Conservation (phyloP, 2,888 invertebrate species). For the Apotomis turbidana region DNA sequence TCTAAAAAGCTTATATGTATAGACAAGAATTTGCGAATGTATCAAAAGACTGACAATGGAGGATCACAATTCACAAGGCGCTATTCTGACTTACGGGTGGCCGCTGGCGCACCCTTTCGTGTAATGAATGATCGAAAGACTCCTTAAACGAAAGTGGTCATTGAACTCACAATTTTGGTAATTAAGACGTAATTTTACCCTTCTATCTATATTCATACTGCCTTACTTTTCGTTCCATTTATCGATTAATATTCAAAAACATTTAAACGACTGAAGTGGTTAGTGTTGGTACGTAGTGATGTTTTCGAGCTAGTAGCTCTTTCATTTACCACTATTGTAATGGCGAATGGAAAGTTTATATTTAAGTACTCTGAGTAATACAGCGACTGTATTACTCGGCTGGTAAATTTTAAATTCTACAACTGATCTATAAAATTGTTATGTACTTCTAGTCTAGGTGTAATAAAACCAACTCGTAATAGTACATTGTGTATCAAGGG, state of each 20-base stretch:
- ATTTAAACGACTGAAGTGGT: neutral
- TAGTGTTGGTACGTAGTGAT: neutral
- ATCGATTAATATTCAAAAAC: neutral
- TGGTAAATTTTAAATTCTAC: neutral
- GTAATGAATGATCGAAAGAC: too few relatives aligned
- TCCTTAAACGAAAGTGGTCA: neutral
- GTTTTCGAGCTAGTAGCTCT: neutral
- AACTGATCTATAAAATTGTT: neutral
- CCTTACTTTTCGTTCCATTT: neutral
- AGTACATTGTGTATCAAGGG: too few relatives aligned
- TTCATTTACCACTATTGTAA: neutral
- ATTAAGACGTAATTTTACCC: too few relatives aligned
- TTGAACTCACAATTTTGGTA: neutral
- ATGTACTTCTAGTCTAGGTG: neutral
- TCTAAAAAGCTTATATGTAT: neutral
- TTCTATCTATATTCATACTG: neutral
- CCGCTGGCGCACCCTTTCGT: too few relatives aligned
- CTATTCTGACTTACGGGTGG: too few relatives aligned
- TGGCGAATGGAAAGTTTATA: neutral
- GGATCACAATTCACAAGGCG: too few relatives aligned
- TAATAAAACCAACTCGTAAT: neutral
- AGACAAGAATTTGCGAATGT: slow-evolving; percentile 5
- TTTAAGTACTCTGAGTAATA: neutral
- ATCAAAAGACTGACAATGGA: slow-evolving; percentile 23
- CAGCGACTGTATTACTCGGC: neutral